Base-by-base conservation (phyloP, 2,888 invertebrate genomes). In the Epinotia brunnichana region DNA sequence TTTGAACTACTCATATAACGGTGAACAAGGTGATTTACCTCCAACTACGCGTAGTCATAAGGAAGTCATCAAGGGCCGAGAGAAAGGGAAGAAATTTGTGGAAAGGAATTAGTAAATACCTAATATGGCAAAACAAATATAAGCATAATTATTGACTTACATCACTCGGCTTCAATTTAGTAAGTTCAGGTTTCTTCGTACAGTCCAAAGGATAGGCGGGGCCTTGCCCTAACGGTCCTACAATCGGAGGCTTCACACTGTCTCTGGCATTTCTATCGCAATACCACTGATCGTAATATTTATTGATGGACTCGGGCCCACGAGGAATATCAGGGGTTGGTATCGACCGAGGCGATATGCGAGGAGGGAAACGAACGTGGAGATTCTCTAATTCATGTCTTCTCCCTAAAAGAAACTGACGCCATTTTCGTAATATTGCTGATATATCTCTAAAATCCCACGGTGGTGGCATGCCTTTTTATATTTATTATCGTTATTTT, bases 201-300 rank as follows among this genome's bases (percentile, higher is more conserved):
- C 80, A 80, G 74, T 83, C 80, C 60, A 66, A 74, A 2, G 67
- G 72, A 3, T 80, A 24, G 5, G 84, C 78, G 0, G 84, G 84
- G 1, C 87, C 87, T 77, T 84, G 83, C 2, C 86, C 90, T 9
- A 90, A 75, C 2, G 91, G 90, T 0, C 89, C 91, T 9, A 91
- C 82, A 0, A 92, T 84, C 0, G 92, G 92, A 0, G 92, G 92
- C 10, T 82, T 80, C 0, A 91, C 88, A 2, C 91, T 86, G 70
- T 87, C 77, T 73, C 81, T 76, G 0, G 80, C 81, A 78, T 78
- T 80, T 57, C 91, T 83, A 9, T 78, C 75, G 48, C 73, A 80
- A 74, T 92, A 92, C 74, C 84, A 88, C 61, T 86, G 81, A 0
- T 85, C 77, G 0, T 89, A 83, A 76, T 90, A 91, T 57, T 84